Percentiles rank a stretch among this genome's conserved stretches.
phyloP scores from a whole-genome alignment of 30 jellyfish, hydroid and myxozoan species.

The Aurelia sp. region DNA sequence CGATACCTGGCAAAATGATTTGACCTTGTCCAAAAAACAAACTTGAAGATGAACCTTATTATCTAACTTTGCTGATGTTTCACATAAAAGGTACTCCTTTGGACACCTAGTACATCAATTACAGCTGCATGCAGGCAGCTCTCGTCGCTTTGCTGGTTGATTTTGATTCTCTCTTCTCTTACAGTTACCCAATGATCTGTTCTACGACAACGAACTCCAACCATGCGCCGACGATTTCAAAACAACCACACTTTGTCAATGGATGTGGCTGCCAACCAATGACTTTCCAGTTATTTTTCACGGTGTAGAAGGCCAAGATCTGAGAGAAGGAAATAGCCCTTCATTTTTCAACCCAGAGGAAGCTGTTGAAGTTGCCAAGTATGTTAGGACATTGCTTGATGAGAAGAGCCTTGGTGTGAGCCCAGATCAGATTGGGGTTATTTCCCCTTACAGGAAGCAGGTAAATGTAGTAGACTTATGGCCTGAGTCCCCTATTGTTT shows the following conservation, averaged over 20 bases:
- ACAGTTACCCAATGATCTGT: conserved; percentile 67
- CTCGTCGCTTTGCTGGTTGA: too few species aligned
- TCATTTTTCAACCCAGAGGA: conserved; percentile 94
- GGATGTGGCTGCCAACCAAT: conserved; percentile 53
- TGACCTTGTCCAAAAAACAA: too few species aligned
- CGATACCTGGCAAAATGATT: too few species aligned
- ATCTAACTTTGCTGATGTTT: too few species aligned
- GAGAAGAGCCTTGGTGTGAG: conserved; percentile 40
- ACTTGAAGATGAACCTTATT: too few species aligned
- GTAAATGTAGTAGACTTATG: conserved; percentile 4
- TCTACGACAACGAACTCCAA: conserved; percentile 78
- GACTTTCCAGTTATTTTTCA: conserved; percentile 82
- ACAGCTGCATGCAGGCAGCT: too few species aligned
- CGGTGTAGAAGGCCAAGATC: conserved; percentile 89
- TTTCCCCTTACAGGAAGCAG: conserved; percentile 94
- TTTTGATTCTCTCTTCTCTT: too few species aligned
- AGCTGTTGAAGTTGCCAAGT: conserved; percentile 75
- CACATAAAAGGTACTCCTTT: too few species aligned
- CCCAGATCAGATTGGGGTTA: conserved; percentile 83
- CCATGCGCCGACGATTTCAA: conserved; percentile 70
- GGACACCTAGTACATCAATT: too few species aligned
- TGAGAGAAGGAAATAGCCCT: conserved; percentile 91
- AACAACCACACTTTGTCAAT: conserved; percentile 31
- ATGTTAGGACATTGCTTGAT: conserved; percentile 49
- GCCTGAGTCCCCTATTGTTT: too few species aligned